phyloP scores from a whole-genome alignment of 2,797 vertebrate species.

The Eidolon dupreanum region DNA sequence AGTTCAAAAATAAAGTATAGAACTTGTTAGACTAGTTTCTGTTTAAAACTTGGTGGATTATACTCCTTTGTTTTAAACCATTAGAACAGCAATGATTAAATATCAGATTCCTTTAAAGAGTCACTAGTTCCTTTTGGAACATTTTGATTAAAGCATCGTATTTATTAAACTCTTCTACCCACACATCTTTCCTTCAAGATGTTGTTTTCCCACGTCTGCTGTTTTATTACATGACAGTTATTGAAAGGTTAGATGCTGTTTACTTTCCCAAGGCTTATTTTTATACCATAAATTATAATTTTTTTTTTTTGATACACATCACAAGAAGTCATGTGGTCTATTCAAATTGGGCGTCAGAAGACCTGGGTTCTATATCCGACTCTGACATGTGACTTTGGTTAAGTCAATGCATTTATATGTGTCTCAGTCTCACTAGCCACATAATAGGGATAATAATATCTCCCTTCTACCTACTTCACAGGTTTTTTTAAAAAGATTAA shows the following conservation, averaged over 20 bases:
- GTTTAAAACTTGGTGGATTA: conserved; percentile 81
- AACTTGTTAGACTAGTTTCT: conserved; percentile 81
- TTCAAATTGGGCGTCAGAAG: background rate
- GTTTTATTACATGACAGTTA: conserved; percentile 65
- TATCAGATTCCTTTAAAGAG: conserved; percentile 81
- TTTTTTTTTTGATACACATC: background rate
- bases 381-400: conserved; percentile 29
- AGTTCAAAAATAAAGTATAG: conserved; percentile 82
- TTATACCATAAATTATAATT: conserved; percentile 24
- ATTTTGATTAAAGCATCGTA: conserved; percentile 63
- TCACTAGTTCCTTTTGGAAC: conserved; percentile 55
- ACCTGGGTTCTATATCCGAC: conserved; percentile 44
- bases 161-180: conserved; percentile 60
- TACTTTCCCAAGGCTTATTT: conserved; percentile 66
- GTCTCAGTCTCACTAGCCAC: conserved; percentile 44
- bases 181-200: conserved; percentile 43
- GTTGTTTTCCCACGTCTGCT: conserved; percentile 52
- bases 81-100: conserved; percentile 70
- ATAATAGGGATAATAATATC: conserved; percentile 70
- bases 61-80: conserved; percentile 81
- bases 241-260: conserved; percentile 51
- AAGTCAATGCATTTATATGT: conserved; percentile 12
- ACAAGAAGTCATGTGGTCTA: conserved; percentile 32
- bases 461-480: conserved; percentile 70
- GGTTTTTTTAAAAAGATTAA: conserved; percentile 62